These are phyloP conservation scores for Ceratotherium simum DNA, from an alignment of 2,113 vertebrate species.

Conservation along the genomic window DNA sequence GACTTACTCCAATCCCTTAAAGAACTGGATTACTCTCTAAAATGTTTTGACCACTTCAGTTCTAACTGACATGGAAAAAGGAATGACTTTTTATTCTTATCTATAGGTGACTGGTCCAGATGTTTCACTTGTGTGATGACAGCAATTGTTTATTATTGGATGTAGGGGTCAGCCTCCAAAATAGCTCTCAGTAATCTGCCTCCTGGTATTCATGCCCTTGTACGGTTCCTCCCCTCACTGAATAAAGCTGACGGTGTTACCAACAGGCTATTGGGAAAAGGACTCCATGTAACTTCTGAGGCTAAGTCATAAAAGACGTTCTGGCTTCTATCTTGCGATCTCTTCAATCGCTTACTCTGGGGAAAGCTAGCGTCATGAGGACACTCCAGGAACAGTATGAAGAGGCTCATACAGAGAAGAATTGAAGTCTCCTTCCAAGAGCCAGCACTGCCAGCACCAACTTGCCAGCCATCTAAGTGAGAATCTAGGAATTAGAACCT, in stretches of 20 bases:
- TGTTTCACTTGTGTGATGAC: neutral
- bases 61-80: neutral
- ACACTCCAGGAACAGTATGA: neutral
- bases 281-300: neutral
- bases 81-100: neutral
- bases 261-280: neutral
- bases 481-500: neutral
- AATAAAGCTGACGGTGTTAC: neutral
- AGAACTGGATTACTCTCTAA: neutral
- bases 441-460: neutral
- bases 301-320: neutral
- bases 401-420: neutral
- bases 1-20: neutral
- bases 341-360: neutral
- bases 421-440: neutral
- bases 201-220: neutral
- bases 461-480: neutral
- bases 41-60: neutral
- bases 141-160: neutral
- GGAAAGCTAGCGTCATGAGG: neutral
- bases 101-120: neutral
- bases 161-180: neutral
- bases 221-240: rapidly evolving
- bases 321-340: neutral
- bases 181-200: neutral